Conservation (phyloP, 1,140 invertebrate species). For the Trypoxylus dichotomus region DNA sequence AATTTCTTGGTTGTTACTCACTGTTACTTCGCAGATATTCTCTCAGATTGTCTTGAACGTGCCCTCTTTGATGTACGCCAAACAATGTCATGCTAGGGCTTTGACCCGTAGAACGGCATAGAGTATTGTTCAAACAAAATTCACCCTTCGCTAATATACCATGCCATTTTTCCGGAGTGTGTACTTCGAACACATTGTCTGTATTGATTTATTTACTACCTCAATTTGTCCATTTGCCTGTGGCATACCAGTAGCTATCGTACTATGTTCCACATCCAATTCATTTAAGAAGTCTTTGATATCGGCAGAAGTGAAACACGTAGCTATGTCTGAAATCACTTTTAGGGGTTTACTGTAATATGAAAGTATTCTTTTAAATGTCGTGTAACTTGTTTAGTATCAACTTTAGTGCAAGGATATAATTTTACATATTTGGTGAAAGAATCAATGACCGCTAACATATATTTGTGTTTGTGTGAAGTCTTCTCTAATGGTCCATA, state of each 20-base stretch:
- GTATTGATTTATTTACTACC: constrained; percentile 19
- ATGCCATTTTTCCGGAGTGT: not conserved
- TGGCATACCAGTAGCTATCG: constrained; percentile 3
- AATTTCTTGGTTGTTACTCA: not conserved
- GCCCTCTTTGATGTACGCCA: not conserved
- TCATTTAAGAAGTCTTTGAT: too few species aligned
- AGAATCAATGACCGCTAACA: not conserved
- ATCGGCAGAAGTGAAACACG: not conserved
- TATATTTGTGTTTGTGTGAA: not conserved
- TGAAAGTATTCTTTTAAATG: too few species aligned
- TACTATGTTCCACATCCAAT: too few species aligned
- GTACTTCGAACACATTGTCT: not conserved
- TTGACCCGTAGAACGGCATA: not conserved
- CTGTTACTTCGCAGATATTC: not conserved
- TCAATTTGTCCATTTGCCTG: constrained; percentile 17
- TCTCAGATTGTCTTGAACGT: not conserved
- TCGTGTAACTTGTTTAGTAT: too few species aligned
- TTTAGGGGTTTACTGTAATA: not conserved
- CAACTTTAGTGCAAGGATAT: not conserved
- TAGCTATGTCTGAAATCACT: too few species aligned
- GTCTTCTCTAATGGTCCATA: not conserved
- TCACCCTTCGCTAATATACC: too few species aligned
- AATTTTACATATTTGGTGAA: not conserved
- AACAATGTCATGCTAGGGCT: too few species aligned
- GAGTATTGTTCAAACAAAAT: too few species aligned